Evolutionary conservation across 2,113 vertebrate genomes (phyloP).

Genomic region (Dasyornis broadbenti): DNA sequence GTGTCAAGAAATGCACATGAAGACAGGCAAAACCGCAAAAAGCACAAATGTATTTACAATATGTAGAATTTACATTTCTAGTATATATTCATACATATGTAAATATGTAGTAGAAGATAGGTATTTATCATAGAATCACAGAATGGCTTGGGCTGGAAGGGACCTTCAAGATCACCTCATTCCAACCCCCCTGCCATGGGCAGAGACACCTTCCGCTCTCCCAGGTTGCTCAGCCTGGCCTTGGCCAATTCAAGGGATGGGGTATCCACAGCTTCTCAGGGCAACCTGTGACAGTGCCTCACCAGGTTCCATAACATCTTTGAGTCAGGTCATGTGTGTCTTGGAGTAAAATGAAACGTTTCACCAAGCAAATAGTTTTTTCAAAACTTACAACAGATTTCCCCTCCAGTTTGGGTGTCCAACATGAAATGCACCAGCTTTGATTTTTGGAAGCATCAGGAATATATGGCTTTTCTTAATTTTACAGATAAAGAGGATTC

Average conservation of each 20-base stretch:
- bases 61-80: not conserved
- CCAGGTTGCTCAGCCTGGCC: no score
- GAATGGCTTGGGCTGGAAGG: no score
- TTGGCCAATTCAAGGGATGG: no score
- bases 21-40: not conserved
- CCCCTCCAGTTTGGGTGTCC: not conserved
- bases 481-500: not conserved
- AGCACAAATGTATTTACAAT: no score
- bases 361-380: not conserved
- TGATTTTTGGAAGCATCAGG: not conserved
- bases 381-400: not conserved
- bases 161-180: no score
- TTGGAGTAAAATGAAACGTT: not conserved
- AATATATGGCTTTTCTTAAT: not conserved
- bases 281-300: no score
- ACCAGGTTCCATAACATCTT: not conserved
- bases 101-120: not conserved
- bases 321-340: not conserved
- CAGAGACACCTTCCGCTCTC: no score
- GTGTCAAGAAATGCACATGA: not conserved
- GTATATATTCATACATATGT: no score
- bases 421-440: not conserved
- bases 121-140: not conserved
- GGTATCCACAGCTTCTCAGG: no score
- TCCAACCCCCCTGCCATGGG: no score